phyloP scores from a whole-genome alignment of 2,888 invertebrate genomes.

The Brenthis hecate region DNA sequence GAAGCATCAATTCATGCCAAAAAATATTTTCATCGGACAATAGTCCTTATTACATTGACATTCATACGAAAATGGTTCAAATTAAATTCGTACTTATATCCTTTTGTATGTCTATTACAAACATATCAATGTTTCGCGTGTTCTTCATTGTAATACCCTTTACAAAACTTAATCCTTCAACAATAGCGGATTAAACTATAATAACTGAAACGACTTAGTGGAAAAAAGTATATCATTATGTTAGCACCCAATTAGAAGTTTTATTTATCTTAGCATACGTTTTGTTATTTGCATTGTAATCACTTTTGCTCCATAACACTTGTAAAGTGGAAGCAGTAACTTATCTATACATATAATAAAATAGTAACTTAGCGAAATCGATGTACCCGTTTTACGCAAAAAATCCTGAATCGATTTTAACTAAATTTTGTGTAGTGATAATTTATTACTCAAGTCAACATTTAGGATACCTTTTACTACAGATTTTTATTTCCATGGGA shows the following conservation, averaged over 20 bases:
- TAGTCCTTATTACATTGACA: constrained; percentile 9
- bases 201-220: constrained; percentile 68
- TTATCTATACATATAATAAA: too few relatives aligned
- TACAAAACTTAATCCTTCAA: constrained; percentile 73
- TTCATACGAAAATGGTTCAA: constrained; percentile 18
- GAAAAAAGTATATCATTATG: constrained; percentile 47
- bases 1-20: constrained; percentile 40
- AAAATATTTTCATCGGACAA: constrained; percentile 22
- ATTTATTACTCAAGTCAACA: too few relatives aligned
- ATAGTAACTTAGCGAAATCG: too few relatives aligned
- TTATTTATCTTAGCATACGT: not conserved
- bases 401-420: too few relatives aligned
- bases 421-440: too few relatives aligned
- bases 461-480: too few relatives aligned
- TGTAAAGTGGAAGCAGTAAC: not conserved
- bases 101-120: constrained; percentile 29
- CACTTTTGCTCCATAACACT: not conserved
- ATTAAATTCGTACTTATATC: constrained; percentile 21
- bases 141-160: constrained; percentile 73
- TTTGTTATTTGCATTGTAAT: not conserved
- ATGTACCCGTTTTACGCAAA: too few relatives aligned
- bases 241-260: constrained; percentile 38
- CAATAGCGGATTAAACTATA: constrained; percentile 66
- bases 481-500: too few relatives aligned
- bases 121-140: constrained; percentile 73